phyloP scores from a whole-genome alignment of 30 jellyfish, hydroid and myxozoan species.

The Mastigias papua region DNA sequence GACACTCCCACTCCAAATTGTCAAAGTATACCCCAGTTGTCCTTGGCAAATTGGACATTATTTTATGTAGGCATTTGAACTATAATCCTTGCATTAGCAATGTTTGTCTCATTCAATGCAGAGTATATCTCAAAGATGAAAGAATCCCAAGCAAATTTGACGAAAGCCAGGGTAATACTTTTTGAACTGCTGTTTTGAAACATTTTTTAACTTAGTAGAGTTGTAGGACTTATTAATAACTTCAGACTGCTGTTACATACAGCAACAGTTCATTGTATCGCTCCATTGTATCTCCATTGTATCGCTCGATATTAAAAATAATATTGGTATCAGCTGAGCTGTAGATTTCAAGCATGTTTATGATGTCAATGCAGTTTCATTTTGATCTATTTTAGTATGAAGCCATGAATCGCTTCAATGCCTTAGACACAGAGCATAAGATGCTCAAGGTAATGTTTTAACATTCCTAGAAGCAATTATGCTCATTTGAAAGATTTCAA shows the following conservation, averaged over 20 bases:
- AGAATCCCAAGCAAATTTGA: slow-evolving; percentile 68
- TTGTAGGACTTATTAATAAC: too few relatives aligned
- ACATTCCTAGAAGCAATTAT: background rate
- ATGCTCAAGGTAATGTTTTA: slow-evolving; percentile 81
- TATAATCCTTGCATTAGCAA: background rate
- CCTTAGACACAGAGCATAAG: slow-evolving; percentile 88
- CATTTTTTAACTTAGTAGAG: too few relatives aligned
- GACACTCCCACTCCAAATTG: too few relatives aligned
- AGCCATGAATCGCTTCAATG: slow-evolving; percentile 86
- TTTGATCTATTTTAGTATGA: slow-evolving; percentile 81
- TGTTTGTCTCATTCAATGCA: background rate
- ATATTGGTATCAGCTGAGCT: background rate
- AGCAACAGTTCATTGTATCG: too few relatives aligned
- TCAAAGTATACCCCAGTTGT: too few relatives aligned
- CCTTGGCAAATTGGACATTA: too few relatives aligned
- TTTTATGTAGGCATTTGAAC: too few relatives aligned
- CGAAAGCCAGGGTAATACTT: slow-evolving; percentile 72
- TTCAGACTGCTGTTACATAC: too few relatives aligned
- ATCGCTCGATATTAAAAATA: too few relatives aligned
- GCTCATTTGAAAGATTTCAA: too few relatives aligned
- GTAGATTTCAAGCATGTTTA: background rate
- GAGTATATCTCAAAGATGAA: slow-evolving; percentile 71
- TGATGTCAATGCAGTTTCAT: background rate
- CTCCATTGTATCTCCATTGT: too few relatives aligned
- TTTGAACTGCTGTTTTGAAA: background rate